Evolutionary conservation across 2,888 invertebrate species (phyloP), one percentile per base, ranked within the genome.

Genomic region (Eupithecia tripunctaria): DNA sequence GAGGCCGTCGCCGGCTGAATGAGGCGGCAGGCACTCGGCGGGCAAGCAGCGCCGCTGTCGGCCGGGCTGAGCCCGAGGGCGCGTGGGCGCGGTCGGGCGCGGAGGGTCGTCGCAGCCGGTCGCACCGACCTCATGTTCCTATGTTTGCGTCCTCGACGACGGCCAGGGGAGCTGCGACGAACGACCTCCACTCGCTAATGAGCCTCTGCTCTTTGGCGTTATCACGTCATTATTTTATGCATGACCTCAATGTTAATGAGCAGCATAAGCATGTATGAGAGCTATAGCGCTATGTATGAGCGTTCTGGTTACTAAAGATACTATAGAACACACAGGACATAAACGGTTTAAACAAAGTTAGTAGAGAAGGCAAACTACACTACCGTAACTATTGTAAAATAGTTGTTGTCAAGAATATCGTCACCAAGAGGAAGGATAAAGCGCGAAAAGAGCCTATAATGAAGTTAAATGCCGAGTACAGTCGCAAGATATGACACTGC

Each of bases 1-100:
- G 91, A 89, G 93, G 91, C 86, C 90, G 93, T 89, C 91, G 90
- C 89, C 89, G 91, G 88, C 88, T 87, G 93, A 93, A 90, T 93
- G 94, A 92, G 89, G 86, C 86, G 85, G 80, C 38, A 80, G 68
- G 74, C 81, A 82, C 79, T 76, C 81, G 81, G 78, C 72, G 88
- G 81, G 77, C 73, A 75, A 74, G 83, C 88, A 86, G 84, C 84
- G 86, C 43, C 43, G 83, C 85, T 85, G 83, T 15, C 62, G 62
- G 29, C 27, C 15, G 27, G 62, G 62, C 72, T 76, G 79, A 79
- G 82, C 84, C 84, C 82, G 86, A 85, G 88, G 89, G 43, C 43
- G 89, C 87, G 91, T 86, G 89, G 89, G 91, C 85, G 91, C 88
- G 91, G 90, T 81, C 87, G 91, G 86, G 88, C 82, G 80, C 86